Evolutionary conservation across 2,888 invertebrate species (phyloP), one percentile per base, ranked within the genome.

Genomic region (Anthophora plumipes): DNA sequence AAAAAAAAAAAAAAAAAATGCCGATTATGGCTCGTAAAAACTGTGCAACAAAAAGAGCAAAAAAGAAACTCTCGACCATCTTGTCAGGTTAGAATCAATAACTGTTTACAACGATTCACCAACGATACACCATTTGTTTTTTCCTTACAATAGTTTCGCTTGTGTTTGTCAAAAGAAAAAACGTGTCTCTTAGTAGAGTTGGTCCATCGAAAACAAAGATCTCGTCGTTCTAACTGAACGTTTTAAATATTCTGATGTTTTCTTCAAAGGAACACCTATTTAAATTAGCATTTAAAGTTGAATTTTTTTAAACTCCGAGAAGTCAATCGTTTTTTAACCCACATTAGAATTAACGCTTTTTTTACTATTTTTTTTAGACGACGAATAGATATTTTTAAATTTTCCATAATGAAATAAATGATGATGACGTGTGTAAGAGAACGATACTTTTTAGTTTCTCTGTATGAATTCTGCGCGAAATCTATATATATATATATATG

Each of bases 31-130:
- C 71, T 46, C 50, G 43, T 54, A 20, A 31, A 50, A 31, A 50
- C 9, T 17, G 22, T 37, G 54, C 1, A 14, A 43, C 8, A 39
- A 12, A 11, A 55, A n/a, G n/a, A n/a, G n/a, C n/a, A n/a, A n/a
- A 50, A 37, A 31, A 39, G 43, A 1, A 31, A 4, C 31, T 31
- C 31, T 31, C 4, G 31, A 31, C 31, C 31, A 31, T 31, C 31
- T 31, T 31, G 4, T 31, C 31, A 31, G 31, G 4, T 31, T 31
- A 31, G 31, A 31, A 59, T 77, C 6, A 31, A 79, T 22, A 66
- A 85, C 73, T 59, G 71, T 57, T 63, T 83, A 80, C 83, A 83
- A 85, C 77, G 85, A 80, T 78, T 68, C 52, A 46, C 69, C 75
- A 80, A 85, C 77, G 67, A 80, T 55, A 70, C 41, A n/a, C 37